Percentiles rank a stretch among this genome's conserved stretches.
phyloP scores from a whole-genome alignment of 1,140 invertebrate species.

The Drosophila willistoni region DNA sequence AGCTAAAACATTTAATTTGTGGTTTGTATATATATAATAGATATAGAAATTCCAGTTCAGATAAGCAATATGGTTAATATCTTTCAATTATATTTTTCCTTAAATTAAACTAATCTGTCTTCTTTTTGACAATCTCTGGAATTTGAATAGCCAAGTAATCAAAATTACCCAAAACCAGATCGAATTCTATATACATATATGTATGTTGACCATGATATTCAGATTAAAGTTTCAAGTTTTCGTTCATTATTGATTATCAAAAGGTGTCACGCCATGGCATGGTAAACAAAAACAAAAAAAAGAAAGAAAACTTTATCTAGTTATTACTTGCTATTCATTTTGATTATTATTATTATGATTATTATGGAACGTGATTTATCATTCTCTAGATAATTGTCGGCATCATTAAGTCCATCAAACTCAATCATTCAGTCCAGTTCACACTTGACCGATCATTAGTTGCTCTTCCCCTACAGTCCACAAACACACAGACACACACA shows the following conservation, averaged over 20 bases:
- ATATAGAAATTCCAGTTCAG: no score
- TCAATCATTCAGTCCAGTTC: background rate
- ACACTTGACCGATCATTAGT: background rate
- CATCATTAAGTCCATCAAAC: background rate
- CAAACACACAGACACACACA: background rate
- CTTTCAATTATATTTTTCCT: no score
- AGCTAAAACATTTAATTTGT: no score
- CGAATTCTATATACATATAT: background rate
- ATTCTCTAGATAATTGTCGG: background rate
- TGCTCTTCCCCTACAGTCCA: background rate
- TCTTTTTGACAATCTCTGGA: no score
- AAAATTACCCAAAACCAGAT: no score
- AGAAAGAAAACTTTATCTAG: constrained; percentile 1
- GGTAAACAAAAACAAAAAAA: background rate
- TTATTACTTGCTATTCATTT: constrained; percentile 3
- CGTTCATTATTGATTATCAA: background rate
- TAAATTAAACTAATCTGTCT: no score
- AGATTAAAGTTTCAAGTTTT: background rate
- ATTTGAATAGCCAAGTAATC: no score
- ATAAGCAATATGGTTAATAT: no score
- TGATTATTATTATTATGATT: constrained; percentile 5
- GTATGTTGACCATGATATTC: background rate
- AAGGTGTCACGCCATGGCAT: background rate
- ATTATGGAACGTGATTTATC: constrained; percentile 8
- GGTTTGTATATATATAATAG: no score